Percentiles rank a stretch among this genome's conserved stretches.
Evolutionary conservation across 2,113 vertebrate genomes (phyloP).

Genomic region (Lampris incognitus): DNA sequence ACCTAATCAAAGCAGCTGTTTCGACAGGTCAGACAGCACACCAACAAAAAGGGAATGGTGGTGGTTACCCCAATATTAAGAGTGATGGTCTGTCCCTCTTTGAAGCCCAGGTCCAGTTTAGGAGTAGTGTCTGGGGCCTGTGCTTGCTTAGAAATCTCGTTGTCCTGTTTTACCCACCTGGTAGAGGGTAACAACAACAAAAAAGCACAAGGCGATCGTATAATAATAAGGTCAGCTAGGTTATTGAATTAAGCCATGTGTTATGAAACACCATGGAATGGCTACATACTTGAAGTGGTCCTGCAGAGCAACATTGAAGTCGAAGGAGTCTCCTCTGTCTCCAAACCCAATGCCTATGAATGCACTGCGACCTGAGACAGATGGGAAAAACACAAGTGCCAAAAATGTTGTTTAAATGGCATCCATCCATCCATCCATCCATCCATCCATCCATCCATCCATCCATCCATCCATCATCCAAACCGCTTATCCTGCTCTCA

Average conservation of each 20-base stretch:
- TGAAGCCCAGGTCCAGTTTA: slow-evolving; percentile 95
- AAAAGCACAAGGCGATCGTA: too few relatives aligned
- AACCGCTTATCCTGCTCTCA: too few relatives aligned
- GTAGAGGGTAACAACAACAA: slow-evolving; percentile 5
- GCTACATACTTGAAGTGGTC: slow-evolving; percentile 96
- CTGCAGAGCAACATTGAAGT: slow-evolving; percentile 97
- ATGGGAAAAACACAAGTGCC: slow-evolving; percentile 2
- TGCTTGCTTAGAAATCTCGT: slow-evolving; percentile 90
- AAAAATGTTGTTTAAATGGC: neutral
- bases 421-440: too few relatives aligned
- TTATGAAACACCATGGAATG: neutral
- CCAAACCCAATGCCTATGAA: slow-evolving; percentile 97
- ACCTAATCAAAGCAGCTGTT: neutral
- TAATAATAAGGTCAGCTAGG: neutral
- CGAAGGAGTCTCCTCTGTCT: slow-evolving; percentile 96
- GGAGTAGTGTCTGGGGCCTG: slow-evolving; percentile 88
- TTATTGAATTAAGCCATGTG: too few relatives aligned
- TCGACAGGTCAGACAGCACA: neutral
- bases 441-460: too few relatives aligned
- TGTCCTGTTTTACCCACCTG: slow-evolving; percentile 96
- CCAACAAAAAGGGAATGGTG: neutral
- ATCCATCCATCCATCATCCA: too few relatives aligned
- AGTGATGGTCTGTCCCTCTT: slow-evolving; percentile 98
- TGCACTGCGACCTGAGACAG: slow-evolving; percentile 89
- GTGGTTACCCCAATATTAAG: slow-evolving; percentile 93